phyloP scores from a whole-genome alignment of 2,113 vertebrate species.

The Tichodroma muraria region DNA sequence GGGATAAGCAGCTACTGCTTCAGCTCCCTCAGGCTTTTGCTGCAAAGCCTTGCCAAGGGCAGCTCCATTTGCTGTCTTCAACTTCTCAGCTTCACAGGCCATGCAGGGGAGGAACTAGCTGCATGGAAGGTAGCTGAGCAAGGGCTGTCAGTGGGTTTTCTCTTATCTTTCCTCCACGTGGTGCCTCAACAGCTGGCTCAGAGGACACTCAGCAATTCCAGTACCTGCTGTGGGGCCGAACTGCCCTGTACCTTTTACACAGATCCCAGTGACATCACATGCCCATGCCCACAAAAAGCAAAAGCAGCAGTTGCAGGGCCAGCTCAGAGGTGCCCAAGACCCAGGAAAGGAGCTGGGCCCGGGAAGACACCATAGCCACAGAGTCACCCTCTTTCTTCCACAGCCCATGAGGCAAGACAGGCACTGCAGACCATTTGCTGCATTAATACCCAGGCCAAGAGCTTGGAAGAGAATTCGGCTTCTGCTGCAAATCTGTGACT shows the following conservation, averaged over 20 bases:
- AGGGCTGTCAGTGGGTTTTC: neutral
- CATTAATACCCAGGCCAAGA: neutral
- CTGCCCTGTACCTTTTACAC: neutral
- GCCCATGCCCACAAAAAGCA: neutral
- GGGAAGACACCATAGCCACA: neutral
- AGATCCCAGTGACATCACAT: neutral
- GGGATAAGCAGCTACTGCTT: slow-evolving; percentile 38
- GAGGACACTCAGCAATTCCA: neutral
- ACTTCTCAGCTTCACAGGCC: neutral
- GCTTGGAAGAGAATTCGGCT: neutral
- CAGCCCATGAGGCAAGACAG: neutral
- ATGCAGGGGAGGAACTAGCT: neutral
- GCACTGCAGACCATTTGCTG: neutral
- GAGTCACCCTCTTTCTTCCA: neutral
- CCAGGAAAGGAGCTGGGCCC: neutral
- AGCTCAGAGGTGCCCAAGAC: neutral
- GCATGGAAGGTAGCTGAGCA: neutral
- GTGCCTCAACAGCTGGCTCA: neutral
- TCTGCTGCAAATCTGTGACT: neutral
- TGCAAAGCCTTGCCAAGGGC: slow-evolving; percentile 12
- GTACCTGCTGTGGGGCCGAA: neutral
- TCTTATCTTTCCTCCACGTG: neutral
- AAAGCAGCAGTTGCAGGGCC: neutral
- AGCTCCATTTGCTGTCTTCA: neutral
- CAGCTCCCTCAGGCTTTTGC: neutral